Evolutionary conservation across 2,888 invertebrate species (phyloP), one percentile per base, ranked within the genome.

Genomic region (Limenitis camilla): DNA sequence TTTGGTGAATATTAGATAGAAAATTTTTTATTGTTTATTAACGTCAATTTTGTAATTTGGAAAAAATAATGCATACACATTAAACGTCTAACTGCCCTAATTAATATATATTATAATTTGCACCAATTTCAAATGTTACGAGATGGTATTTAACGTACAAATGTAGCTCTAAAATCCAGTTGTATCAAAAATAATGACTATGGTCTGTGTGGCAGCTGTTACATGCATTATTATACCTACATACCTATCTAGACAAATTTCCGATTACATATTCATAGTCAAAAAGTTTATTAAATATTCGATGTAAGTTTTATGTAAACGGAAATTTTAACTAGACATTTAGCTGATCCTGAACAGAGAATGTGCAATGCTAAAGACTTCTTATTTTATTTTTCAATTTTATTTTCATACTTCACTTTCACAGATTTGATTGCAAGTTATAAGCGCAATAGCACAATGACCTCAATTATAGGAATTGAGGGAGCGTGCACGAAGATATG

Each of bases 321-420:
- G 63, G 75, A 77, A 81, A 78, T 81, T 69, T 76, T 65, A 60
- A 72, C 73, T 79, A 76, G 74, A 76, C 64, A 67, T 66, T 74
- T 81, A 84, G 83, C 81, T 81, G 75, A 78, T 78, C 78, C 81
- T 82, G 71, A 78, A 76, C 78, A 70, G 85, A 83, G 87, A 87
- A 87, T 87, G 87, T 86, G 87, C 86, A 81, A 86, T 85, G 86
- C 87, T 84, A 75, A 73, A 69, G 74, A 80, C 79, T 84, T 84
- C 84, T 84, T 81, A 76, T 77, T 78, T 84, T 78, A 71, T 74
- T 81, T 82, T 81, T 75, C 65, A 64, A 66, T 74, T 74, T 81
- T 80, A 75, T 77, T 85, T 84, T 79, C 76, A 76, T 76, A 77
- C 76, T 84, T 84, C 78, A 82, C 76, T 79, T 72, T 78, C 74